Evolutionary conservation across 1,140 invertebrate species (phyloP).

Genomic region (Temnothorax longispinosus): DNA sequence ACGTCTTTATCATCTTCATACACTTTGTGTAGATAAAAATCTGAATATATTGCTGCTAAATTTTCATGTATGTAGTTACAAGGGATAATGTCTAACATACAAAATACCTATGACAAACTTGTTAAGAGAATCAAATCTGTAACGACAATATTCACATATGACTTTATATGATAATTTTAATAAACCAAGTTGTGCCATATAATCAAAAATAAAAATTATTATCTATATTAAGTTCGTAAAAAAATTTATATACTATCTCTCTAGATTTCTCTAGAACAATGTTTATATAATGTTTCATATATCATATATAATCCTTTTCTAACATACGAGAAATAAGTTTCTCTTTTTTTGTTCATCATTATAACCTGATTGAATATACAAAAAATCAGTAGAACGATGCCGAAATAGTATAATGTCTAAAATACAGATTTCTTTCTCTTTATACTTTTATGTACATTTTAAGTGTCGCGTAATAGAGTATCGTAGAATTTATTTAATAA

Average conservation of each 20-base stretch:
- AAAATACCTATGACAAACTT: slow-evolving; percentile 32
- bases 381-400: slow-evolving; percentile 70
- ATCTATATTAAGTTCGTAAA: slow-evolving; percentile 60
- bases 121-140: slow-evolving; percentile 54
- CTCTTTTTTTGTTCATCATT: slow-evolving; percentile 43
- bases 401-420: slow-evolving; percentile 59
- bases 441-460: slow-evolving; percentile 73
- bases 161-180: slow-evolving; percentile 13
- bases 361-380: slow-evolving; percentile 43
- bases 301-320: slow-evolving; percentile 46
- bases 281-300: slow-evolving; percentile 55
- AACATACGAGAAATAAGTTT: slow-evolving; percentile 64
- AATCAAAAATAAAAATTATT: slow-evolving; percentile 62
- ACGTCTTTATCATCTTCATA: slow-evolving; percentile 60
- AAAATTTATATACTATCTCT: slow-evolving; percentile 64
- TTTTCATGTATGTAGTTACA: slow-evolving; percentile 41
- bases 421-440: slow-evolving; percentile 71
- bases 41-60: slow-evolving; percentile 53
- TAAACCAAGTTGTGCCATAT: background rate
- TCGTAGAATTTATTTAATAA: slow-evolving; percentile 72
- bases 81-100: slow-evolving; percentile 42
- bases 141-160: slow-evolving; percentile 3
- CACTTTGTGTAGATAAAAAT: slow-evolving; percentile 60
- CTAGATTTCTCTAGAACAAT: slow-evolving; percentile 45
- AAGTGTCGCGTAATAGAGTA: slow-evolving; percentile 68